A percentile compares a stretch with the other conserved stretches of the same genome.
Evolutionary conservation across 1,140 invertebrate species (phyloP).

Genomic region (Drosophila santomea): DNA sequence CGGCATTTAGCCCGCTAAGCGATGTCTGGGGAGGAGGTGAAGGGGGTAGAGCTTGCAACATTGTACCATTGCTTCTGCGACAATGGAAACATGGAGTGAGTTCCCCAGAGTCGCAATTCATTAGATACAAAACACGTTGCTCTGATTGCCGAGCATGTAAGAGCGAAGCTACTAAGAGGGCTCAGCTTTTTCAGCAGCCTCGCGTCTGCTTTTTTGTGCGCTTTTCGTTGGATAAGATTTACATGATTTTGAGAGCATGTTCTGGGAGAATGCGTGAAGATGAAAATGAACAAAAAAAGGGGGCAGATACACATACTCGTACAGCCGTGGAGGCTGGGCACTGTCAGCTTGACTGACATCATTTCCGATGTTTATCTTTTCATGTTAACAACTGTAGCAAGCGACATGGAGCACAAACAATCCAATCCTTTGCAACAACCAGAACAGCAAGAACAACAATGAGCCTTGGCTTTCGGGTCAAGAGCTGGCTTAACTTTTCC

Average conservation of each 20-base stretch:
- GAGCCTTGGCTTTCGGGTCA: slow-evolving; percentile 28
- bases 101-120: slow-evolving; percentile 53
- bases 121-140: slow-evolving; percentile 61
- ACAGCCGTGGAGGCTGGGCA: slow-evolving; percentile 16
- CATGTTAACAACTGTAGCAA: slow-evolving; percentile 71
- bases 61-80: slow-evolving; percentile 5
- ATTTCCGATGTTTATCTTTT: slow-evolving; percentile 81
- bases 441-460: slow-evolving; percentile 25
- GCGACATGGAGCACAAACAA: slow-evolving; percentile 41
- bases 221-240: slow-evolving; percentile 38
- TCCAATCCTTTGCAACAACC: slow-evolving; percentile 35
- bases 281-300: slow-evolving; percentile 12
- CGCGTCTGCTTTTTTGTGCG: slow-evolving; percentile 42
- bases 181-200: slow-evolving; percentile 49
- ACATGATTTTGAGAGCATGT: slow-evolving; percentile 40
- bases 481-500: slow-evolving; percentile 19
- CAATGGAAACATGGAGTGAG: slow-evolving; percentile 17
- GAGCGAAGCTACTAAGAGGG: slow-evolving; percentile 41
- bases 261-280: slow-evolving; percentile 23
- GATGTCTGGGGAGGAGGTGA: slow-evolving; percentile 5
- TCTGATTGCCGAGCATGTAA: slow-evolving; percentile 58
- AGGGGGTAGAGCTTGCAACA: not conserved
- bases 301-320: slow-evolving; percentile 20
- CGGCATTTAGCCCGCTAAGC: slow-evolving; percentile 47
- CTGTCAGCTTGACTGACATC: slow-evolving; percentile 74